phyloP scores from a whole-genome alignment of 1,140 invertebrate genomes.

The Theocolax elegans region DNA sequence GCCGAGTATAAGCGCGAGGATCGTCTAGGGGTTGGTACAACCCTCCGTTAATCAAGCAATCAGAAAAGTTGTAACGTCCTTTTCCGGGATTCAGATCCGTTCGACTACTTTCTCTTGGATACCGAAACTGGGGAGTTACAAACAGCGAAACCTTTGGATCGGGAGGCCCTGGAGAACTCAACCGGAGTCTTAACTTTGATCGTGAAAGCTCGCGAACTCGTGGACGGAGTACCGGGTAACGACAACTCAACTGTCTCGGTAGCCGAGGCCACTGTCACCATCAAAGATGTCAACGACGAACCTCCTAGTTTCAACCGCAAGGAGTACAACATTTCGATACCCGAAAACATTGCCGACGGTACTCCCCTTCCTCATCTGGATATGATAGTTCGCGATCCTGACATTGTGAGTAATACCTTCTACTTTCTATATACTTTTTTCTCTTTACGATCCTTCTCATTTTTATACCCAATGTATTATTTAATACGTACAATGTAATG shows the following conservation, averaged over 20 bases:
- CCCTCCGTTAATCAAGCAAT: too few relatives aligned
- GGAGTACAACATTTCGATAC: conserved; percentile 83
- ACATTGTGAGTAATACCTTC: conserved; percentile 81
- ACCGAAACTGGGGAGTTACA: conserved; percentile 80
- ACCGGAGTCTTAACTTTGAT: conserved; percentile 81
- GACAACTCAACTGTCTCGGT: conserved; percentile 75
- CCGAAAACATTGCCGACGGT: conserved; percentile 84
- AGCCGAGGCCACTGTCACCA: conserved; percentile 82
- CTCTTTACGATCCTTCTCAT: too few relatives aligned
- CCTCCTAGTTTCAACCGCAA: conserved; percentile 84
- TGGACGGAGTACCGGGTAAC: conserved; percentile 76
- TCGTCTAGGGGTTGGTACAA: too few relatives aligned
- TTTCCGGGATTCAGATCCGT: conserved; percentile 83
- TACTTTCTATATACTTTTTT: conserved; percentile 23
- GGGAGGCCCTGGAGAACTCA: conserved; percentile 81
- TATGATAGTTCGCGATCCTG: conserved; percentile 87
- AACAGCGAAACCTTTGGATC: conserved; percentile 85
- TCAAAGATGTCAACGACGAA: conserved; percentile 94
- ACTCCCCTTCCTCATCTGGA: conserved; percentile 84
- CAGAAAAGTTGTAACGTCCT: too few relatives aligned
- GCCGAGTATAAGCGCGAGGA: too few relatives aligned
- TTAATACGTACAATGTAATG: too few relatives aligned
- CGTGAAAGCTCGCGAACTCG: conserved; percentile 81
- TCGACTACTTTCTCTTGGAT: conserved; percentile 87
- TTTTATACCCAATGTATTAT: too few relatives aligned